Percentiles rank a stretch among this genome's conserved stretches.
These are phyloP conservation scores for Melieria picta DNA, from an alignment of 2,888 invertebrate species.

Conservation along the genomic window DNA sequence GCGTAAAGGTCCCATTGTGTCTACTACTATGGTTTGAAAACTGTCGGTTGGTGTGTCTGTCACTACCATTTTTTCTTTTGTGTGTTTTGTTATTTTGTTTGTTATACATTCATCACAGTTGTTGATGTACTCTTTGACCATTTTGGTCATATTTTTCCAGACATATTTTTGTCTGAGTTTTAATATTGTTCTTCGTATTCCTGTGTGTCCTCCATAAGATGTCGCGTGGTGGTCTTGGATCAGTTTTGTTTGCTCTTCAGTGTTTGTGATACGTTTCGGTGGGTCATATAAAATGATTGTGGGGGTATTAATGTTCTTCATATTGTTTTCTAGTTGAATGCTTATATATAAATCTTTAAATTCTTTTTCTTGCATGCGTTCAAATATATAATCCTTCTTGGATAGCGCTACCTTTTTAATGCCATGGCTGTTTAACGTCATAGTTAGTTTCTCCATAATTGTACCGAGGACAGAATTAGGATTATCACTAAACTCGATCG, in stretches of 20 bases:
- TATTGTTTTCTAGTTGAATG: constrained; percentile 6
- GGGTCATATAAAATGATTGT: constrained; percentile 7
- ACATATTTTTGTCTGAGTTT: constrained; percentile 13
- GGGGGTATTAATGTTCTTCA: constrained; percentile 1
- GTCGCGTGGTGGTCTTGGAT: constrained; percentile 2
- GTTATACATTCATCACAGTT: constrained; percentile 2
- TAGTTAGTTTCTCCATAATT: constrained; percentile 16
- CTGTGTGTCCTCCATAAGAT: not conserved
- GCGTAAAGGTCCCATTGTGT: not conserved
- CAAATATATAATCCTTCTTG: constrained; percentile 8
- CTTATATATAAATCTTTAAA: constrained; percentile 3
- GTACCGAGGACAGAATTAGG: not conserved
- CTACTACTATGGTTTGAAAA: not conserved
- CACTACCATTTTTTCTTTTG: not conserved
- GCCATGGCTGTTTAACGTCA: not conserved
- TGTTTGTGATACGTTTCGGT: not conserved
- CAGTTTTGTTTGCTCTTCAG: not conserved
- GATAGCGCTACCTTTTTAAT: constrained; percentile 14
- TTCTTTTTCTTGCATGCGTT: not conserved
- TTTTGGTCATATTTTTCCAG: constrained; percentile 10
- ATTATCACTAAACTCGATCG: too few species aligned
- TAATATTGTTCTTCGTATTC: constrained; percentile 13
- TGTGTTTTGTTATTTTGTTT: not conserved
- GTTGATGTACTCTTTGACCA: constrained; percentile 6
- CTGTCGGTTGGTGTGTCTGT: not conserved